These are phyloP conservation scores for Brachyhypopomus occidentalis DNA, from an alignment of 2,113 vertebrate genomes.

Conservation along the genomic window DNA sequence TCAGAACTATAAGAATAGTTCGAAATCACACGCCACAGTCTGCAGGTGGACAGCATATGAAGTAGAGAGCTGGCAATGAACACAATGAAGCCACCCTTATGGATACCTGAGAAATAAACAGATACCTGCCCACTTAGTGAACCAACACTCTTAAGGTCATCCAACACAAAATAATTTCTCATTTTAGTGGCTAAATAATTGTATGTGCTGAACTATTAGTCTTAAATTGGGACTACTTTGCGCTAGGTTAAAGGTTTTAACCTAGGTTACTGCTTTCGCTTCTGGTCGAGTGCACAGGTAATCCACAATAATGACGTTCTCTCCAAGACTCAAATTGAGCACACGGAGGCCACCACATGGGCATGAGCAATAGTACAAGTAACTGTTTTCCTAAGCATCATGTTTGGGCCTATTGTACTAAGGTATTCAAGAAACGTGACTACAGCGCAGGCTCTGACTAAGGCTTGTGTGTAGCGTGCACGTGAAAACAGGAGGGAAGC, in stretches of 20 bases:
- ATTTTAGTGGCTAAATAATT: too few relatives aligned
- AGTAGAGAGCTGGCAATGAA: constrained; percentile 83
- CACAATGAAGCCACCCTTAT: constrained; percentile 84
- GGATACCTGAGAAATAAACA: constrained; percentile 74
- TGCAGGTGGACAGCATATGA: constrained; percentile 89
- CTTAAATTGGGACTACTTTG: too few relatives aligned
- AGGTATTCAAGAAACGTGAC: too few relatives aligned
- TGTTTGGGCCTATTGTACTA: too few relatives aligned
- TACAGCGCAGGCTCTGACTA: too few relatives aligned
- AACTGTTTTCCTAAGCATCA: not conserved
- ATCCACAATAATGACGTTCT: not conserved
- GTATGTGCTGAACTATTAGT: too few relatives aligned
- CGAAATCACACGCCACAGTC: constrained; percentile 85
- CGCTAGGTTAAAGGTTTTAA: too few relatives aligned
- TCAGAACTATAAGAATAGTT: constrained; percentile 80
- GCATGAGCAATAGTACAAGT: not conserved
- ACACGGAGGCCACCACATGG: not conserved
- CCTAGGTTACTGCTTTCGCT: too few relatives aligned
- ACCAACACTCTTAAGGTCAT: not conserved
- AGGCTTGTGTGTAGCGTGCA: too few relatives aligned
- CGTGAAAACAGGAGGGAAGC: too few relatives aligned
- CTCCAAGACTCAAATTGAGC: not conserved
- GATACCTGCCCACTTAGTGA: not conserved
- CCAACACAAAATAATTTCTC: not conserved
- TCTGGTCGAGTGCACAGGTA: too few relatives aligned